These are phyloP conservation scores for Chiridota heheva DNA, from an alignment of 35 echinoderm and acorn worm genomes.

Conservation along the genomic window DNA sequence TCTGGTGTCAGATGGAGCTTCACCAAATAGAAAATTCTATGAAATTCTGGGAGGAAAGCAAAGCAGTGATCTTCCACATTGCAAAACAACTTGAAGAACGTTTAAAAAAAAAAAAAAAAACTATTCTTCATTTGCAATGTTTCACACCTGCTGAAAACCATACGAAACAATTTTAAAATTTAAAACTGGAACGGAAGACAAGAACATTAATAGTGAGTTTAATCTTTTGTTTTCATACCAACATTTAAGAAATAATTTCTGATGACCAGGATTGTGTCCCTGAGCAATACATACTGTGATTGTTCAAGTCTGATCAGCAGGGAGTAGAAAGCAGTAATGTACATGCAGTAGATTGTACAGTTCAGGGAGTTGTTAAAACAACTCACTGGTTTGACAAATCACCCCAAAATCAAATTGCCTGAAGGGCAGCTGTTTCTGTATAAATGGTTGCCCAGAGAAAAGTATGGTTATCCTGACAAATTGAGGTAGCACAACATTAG, in stretches of 20 bases:
- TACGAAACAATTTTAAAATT: slow-evolving; percentile 18
- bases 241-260: neutral
- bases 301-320: too few relatives aligned
- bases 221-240: neutral
- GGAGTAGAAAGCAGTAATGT: too few relatives aligned
- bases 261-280: too few relatives aligned
- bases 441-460: too few relatives aligned
- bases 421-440: too few relatives aligned
- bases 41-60: neutral
- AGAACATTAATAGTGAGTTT: slow-evolving; percentile 25
- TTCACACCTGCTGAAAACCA: slow-evolving; percentile 20
- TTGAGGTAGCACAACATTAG: too few relatives aligned
- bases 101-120: neutral
- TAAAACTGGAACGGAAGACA: slow-evolving; percentile 7
- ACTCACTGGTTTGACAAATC: too few relatives aligned
- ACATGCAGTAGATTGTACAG: too few relatives aligned
- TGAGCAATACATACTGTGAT: too few relatives aligned
- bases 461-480: too few relatives aligned
- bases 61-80: neutral
- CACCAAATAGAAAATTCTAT: slow-evolving; percentile 36
- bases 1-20: slow-evolving; percentile 22
- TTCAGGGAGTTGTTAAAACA: too few relatives aligned
- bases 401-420: too few relatives aligned
- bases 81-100: slow-evolving; percentile 4
- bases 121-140: slow-evolving; percentile 32